A percentile compares a stretch with the other conserved stretches of the same genome.
phyloP scores from a whole-genome alignment of 2,113 vertebrate species.

The Gavialis gangeticus region DNA sequence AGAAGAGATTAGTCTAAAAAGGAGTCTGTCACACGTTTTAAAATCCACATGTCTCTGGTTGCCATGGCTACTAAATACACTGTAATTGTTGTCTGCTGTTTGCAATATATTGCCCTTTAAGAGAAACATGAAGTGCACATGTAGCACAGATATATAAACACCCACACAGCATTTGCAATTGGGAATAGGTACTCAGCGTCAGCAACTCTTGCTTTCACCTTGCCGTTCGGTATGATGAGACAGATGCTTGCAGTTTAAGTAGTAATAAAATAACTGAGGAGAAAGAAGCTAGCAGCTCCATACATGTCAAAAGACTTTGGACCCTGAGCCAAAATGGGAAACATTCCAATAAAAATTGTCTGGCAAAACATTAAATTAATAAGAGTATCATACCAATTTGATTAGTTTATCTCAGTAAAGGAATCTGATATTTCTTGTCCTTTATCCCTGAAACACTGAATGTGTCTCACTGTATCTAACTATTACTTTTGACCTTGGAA shows the following conservation, averaged over 20 bases:
- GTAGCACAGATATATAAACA: background rate
- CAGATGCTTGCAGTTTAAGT: background rate
- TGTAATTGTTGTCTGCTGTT: constrained; percentile 16
- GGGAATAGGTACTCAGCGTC: background rate
- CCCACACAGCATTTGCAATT: background rate
- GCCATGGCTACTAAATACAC: constrained; percentile 48
- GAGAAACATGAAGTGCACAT: background rate
- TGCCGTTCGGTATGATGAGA: background rate
- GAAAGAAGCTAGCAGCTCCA: background rate
- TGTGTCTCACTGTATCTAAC: background rate
- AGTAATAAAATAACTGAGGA: background rate
- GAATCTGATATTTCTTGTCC: background rate
- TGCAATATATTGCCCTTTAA: constrained; percentile 11
- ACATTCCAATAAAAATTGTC: background rate
- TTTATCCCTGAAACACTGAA: background rate
- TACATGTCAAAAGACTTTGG: background rate
- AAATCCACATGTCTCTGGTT: constrained; percentile 20
- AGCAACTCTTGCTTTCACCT: background rate
- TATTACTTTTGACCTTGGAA: background rate
- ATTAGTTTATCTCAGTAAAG: background rate
- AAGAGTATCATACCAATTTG: background rate
- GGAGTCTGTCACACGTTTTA: background rate
- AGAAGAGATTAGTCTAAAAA: background rate
- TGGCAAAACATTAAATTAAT: background rate
- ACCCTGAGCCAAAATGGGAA: background rate